Conservation (phyloP, 2,888 invertebrate genomes). For the Eupithecia subumbrata region DNA sequence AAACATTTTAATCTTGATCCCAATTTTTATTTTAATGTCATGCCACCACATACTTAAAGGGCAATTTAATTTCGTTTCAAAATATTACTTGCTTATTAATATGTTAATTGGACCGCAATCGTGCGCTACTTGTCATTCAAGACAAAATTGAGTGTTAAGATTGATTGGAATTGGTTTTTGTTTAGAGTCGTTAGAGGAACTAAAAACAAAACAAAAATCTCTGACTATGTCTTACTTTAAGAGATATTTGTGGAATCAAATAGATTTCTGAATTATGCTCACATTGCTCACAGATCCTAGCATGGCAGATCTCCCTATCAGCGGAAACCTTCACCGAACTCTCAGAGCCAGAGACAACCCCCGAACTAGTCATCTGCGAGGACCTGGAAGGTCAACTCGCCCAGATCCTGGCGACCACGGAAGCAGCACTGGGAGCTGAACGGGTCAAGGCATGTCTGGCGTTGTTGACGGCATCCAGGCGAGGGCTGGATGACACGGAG, state of each 20-base stretch:
- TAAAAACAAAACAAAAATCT: too few relatives aligned
- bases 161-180: too few relatives aligned
- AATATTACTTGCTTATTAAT: too few relatives aligned
- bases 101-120: too few relatives aligned
- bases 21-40: neutral
- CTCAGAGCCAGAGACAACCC: constrained; percentile 68
- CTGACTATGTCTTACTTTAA: too few relatives aligned
- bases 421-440: constrained; percentile 86
- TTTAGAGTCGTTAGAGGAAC: too few relatives aligned
- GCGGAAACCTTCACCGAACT: constrained; percentile 77
- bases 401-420: constrained; percentile 87
- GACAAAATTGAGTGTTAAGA: too few relatives aligned
- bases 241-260: too few relatives aligned
- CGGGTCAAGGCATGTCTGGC: constrained; percentile 88
- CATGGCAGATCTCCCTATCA: constrained; percentile 81
- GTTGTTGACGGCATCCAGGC: constrained; percentile 88
- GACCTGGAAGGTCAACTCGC: constrained; percentile 85
- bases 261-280: neutral
- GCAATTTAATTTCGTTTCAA: too few relatives aligned
- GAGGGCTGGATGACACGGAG: constrained; percentile 92
- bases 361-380: constrained; percentile 73
- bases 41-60: too few relatives aligned
- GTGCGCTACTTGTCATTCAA: too few relatives aligned
- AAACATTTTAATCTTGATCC: neutral
- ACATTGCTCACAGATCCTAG: constrained; percentile 67